These are phyloP conservation scores for Pogonomyrmex californicus DNA, from an alignment of 1,140 invertebrate genomes.

Conservation along the genomic window DNA sequence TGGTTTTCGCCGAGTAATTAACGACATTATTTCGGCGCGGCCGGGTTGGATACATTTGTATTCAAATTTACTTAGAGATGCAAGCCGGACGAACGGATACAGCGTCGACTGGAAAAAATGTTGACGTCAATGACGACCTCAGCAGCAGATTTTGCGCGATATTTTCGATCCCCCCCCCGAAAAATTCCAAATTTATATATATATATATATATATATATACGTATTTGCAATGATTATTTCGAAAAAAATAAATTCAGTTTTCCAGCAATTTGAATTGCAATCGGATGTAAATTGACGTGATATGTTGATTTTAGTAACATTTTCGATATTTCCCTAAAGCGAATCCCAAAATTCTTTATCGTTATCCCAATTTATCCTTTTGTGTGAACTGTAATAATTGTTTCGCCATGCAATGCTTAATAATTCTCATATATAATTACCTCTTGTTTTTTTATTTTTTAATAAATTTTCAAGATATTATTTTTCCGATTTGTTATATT, in stretches of 20 bases:
- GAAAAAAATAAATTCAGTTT: conserved; percentile 20
- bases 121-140: conserved; percentile 6
- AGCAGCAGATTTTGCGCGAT: neutral
- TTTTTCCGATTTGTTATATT: neutral
- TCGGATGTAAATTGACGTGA: conserved; percentile 20
- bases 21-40: conserved; percentile 64
- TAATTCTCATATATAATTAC: neutral
- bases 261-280: conserved; percentile 21
- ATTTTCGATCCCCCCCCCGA: neutral
- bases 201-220: neutral
- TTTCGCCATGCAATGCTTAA: neutral
- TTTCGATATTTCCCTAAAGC: conserved; percentile 14
- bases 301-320: conserved; percentile 34
- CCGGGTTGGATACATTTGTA: conserved; percentile 52
- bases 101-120: conserved; percentile 22
- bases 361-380: neutral
- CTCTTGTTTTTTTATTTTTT: neutral
- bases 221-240: conserved; percentile 28
- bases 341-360: neutral
- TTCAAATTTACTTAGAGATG: conserved; percentile 62
- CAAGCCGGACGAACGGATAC: conserved; percentile 8
- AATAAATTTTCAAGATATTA: neutral
- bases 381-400: neutral
- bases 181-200: neutral
- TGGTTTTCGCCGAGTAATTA: conserved; percentile 67